Evolutionary conservation across 2,888 invertebrate genomes (phyloP), one percentile per base, ranked within the genome.

Genomic region (Callosobruchus maculatus): DNA sequence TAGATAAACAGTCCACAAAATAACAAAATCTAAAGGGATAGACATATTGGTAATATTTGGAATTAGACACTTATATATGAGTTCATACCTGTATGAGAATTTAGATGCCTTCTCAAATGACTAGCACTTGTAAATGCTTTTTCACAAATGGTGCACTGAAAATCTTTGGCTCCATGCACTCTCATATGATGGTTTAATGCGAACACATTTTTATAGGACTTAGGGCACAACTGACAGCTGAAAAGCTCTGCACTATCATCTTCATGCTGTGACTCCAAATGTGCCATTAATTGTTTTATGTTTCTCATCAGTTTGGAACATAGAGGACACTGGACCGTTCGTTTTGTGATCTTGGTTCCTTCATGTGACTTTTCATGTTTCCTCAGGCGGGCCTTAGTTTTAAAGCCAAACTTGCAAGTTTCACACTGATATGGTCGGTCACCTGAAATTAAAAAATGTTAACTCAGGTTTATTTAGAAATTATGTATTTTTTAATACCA

Each of bases 361-460:
- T 81, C 82, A 68, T 82, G 85, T 7, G 79, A 79, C 78, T 83
- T 85, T 72, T 81, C 81, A 72, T 86, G 86, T 75, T 84, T 85
- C 22, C 78, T 79, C 72, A 86, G 77, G 26, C 85, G 78, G 7
- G 84, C 80, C 74, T 84, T 84, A 0, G 85, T 85, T 78, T 85
- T 85, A 74, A 85, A 86, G 21, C 81, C 77, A 74, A 83, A 80
- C 68, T 84, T 82, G 76, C 86, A 86, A 69, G 82, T 80, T n/a
- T 82, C 82, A 76, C 86, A 86, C 68, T 81, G 74, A 75, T 79
- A 85, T 21, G 86, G 85, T 73, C 83, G 77, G 3, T 85, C 85
- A 21, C 81, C 83, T 83, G 70, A n/a, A n/a, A n/a, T n/a, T n/a
- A n/a, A n/a, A n/a, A 4, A 26, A 26, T 26, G 26, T 26, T 7